A percentile compares a stretch with the other conserved stretches of the same genome.
phyloP scores from a whole-genome alignment of 2,888 invertebrate genomes.

The Sthenelais limicola region DNA sequence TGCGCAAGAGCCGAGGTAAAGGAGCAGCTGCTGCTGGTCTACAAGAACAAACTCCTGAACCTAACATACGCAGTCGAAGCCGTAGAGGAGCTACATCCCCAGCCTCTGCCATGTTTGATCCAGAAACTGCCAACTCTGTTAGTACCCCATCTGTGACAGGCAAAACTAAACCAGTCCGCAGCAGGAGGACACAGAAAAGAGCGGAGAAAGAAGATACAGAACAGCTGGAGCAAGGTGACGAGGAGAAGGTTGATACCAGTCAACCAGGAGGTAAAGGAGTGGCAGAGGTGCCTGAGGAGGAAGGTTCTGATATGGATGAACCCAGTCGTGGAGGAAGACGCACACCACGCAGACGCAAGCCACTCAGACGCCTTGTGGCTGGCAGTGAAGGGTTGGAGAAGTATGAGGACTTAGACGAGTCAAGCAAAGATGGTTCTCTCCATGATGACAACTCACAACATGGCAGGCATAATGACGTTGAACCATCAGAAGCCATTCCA shows the following conservation, averaged over 20 bases:
- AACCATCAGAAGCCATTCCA: neutral
- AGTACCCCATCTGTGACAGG: neutral
- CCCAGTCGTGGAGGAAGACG: conserved; percentile 7
- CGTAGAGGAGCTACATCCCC: conserved; percentile 7
- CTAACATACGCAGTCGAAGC: conserved; percentile 32
- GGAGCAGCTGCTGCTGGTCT: neutral
- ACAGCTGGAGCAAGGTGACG: conserved; percentile 54
- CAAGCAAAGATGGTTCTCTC: conserved; percentile 11
- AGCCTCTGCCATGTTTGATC: conserved; percentile 19
- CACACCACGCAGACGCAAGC: conserved; percentile 17
- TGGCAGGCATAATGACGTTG: neutral
- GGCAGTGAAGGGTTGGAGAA: conserved; percentile 25
- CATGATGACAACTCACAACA: conserved; percentile 19
- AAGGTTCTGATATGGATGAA: conserved; percentile 24
- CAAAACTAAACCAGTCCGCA: conserved; percentile 17
- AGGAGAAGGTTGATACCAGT: conserved; percentile 57
- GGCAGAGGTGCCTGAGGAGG: conserved; percentile 28
- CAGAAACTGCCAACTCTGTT: neutral
- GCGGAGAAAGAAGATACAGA: conserved; percentile 33
- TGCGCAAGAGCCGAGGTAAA: conserved; percentile 5
- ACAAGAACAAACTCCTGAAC: neutral
- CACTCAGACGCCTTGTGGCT: conserved; percentile 9
- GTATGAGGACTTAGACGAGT: conserved; percentile 21
- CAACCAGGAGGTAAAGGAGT: neutral
- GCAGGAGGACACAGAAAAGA: conserved; percentile 9